Evolutionary conservation across 2,797 vertebrate genomes (phyloP), one percentile per base, ranked within the genome.

Genomic region (Rhadinocentrus ornatus): DNA sequence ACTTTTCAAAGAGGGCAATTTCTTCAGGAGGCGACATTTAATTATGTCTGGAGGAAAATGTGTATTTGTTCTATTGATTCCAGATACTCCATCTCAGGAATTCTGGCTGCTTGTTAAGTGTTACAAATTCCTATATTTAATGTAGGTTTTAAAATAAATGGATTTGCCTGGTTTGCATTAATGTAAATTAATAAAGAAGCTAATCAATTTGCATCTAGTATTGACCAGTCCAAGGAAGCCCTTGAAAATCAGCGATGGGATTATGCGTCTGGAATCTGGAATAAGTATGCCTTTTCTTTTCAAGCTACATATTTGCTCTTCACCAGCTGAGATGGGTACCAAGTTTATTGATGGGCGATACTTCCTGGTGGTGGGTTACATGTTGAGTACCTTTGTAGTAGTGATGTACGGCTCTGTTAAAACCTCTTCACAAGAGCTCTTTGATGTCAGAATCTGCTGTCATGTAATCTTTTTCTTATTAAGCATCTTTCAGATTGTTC

Each of bases 1-100:
- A 77, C 82, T 83, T 91, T 78, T 83, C 74, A 84, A 87, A 84
- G 80, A 80, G 88, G 86, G 80, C 84, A 86, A 71, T 88, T 92
- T 89, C 80, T 88, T 69, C 67, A 86, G 72, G 67, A 80, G 88
- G 87, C 62, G 37, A 76, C 81, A 75, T 86, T 93, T 93, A 90
- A 93, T 92, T 90, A 89, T 80, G 82, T 80, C 75, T 73, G 65
- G 56, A 82, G 85, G 79, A 81, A 88, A 90, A 82, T 85, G 62
- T 79, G 73, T 81, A 72, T 86, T 75, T 75, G 78, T 88, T 88
- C 60, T 83, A 87, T 90, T 68, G 81, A 87, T 88, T 84, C 59
- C 54, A 77, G 80, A 85, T 74, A 73, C 67, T 81, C 71, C 62
- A 39, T 80, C 56, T 71, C 64, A 61, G 52, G 52, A 63, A 56